A percentile compares a stretch with the other conserved stretches of the same genome.
phyloP scores from a whole-genome alignment of 2,888 invertebrate species.

The Lydus trimaculatus region DNA sequence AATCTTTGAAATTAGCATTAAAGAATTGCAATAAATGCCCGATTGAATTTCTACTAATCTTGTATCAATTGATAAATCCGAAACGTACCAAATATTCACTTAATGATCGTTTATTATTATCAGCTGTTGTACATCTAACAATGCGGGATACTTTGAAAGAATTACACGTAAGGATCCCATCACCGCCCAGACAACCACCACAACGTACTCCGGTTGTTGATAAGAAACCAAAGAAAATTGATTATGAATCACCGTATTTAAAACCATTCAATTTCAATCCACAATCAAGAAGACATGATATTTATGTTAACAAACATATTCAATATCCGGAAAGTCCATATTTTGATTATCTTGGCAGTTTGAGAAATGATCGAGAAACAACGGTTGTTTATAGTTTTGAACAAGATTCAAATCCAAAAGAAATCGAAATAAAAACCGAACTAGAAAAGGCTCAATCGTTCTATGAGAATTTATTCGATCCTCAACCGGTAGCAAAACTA shows the following conservation, averaged over 20 bases:
- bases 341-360: conserved; percentile 48
- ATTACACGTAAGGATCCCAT: conserved; percentile 58
- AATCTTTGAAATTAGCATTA: conserved; percentile 48
- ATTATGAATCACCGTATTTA: conserved; percentile 53
- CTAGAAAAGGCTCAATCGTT: conserved; percentile 39
- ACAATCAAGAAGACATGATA: conserved; percentile 43
- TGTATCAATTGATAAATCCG: conserved; percentile 54
- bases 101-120: conserved; percentile 57
- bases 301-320: conserved; percentile 48
- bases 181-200: conserved; percentile 47
- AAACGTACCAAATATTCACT: conserved; percentile 52
- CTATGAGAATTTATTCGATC: conserved; percentile 36
- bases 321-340: conserved; percentile 54
- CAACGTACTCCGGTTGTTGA: background rate
- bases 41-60: conserved; percentile 55
- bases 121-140: conserved; percentile 55
- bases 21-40: conserved; percentile 50
- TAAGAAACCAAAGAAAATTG: conserved; percentile 6
- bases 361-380: background rate
- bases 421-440: conserved; percentile 39
- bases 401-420: background rate
- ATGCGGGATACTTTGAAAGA: conserved; percentile 55
- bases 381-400: too few species aligned
- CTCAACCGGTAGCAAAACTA: conserved; percentile 27
- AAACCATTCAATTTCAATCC: conserved; percentile 43